These are phyloP conservation scores for Lanius ludovicianus DNA, from an alignment of 2,113 vertebrate genomes.

Conservation along the genomic window DNA sequence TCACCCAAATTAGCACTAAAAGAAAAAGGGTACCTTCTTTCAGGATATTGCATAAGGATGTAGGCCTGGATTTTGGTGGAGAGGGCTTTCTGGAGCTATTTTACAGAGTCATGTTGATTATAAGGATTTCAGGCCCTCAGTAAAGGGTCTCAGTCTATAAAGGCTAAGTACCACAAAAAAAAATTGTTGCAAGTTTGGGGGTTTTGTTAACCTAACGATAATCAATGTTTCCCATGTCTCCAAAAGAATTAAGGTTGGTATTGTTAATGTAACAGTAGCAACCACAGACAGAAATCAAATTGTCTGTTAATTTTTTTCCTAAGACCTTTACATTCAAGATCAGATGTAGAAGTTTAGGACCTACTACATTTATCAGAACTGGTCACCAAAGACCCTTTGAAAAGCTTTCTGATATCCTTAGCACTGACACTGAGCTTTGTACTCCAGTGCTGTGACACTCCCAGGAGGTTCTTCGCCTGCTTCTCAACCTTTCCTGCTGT, in stretches of 20 bases:
- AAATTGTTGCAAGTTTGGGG: not conserved
- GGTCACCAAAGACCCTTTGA: not conserved
- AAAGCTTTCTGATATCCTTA: not conserved
- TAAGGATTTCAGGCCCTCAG: conserved; percentile 25
- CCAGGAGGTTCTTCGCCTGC: not conserved
- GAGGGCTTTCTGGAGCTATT: conserved; percentile 36
- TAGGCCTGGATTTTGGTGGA: conserved; percentile 18
- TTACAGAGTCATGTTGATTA: conserved; percentile 29
- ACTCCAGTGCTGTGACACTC: not conserved
- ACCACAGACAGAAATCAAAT: not conserved
- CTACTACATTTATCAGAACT: not conserved
- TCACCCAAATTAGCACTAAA: not conserved
- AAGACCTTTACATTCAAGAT: not conserved
- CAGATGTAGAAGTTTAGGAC: not conserved
- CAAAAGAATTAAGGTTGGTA: not conserved
- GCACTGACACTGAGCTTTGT: not conserved
- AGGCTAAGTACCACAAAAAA: conserved; percentile 44
- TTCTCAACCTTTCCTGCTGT: not conserved
- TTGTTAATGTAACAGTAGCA: not conserved
- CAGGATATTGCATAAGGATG: conserved; percentile 30
- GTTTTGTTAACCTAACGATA: not conserved
- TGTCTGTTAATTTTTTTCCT: not conserved
- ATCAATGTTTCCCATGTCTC: not conserved
- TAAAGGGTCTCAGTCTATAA: conserved; percentile 40
- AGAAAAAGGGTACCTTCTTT: conserved; percentile 26